These are phyloP conservation scores for Suillia variegata DNA, from an alignment of 2,888 invertebrate genomes.

Conservation along the genomic window DNA sequence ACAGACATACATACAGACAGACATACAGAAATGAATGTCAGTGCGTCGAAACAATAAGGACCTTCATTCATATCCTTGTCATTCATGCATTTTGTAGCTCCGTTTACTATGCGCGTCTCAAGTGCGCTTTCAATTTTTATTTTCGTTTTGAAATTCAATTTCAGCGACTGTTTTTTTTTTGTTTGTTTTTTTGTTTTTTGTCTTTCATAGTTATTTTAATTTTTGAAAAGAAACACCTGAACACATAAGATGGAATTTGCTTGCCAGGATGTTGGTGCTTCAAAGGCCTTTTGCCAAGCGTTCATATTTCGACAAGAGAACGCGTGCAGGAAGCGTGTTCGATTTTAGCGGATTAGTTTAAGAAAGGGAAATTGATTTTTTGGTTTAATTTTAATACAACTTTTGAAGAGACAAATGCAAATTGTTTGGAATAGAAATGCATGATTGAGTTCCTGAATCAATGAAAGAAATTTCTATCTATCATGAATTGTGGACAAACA, in stretches of 20 bases:
- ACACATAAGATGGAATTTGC: not conserved
- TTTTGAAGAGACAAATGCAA: no score
- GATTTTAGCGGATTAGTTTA: not conserved
- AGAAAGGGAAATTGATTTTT: not conserved
- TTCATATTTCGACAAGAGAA: no score
- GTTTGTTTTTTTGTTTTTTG: not conserved
- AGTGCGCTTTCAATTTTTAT: not conserved
- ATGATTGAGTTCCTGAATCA: no score
- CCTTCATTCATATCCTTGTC: not conserved
- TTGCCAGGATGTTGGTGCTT: no score
- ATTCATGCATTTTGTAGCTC: not conserved
- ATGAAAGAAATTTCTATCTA: no score
- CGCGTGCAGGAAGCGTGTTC: conserved; percentile 2
- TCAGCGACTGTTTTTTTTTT: no score
- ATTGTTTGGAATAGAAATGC: no score
- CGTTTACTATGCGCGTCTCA: not conserved
- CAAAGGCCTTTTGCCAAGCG: no score
- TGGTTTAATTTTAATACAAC: not conserved
- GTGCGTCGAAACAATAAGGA: not conserved
- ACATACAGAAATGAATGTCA: no score
- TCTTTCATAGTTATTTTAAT: not conserved
- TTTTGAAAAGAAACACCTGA: conserved; percentile 10
- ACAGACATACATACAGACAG: no score
- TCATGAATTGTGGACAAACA: no score
- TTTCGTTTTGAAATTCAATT: no score